phyloP scores from a whole-genome alignment of 2,888 invertebrate genomes.

The Campaea margaritaria region DNA sequence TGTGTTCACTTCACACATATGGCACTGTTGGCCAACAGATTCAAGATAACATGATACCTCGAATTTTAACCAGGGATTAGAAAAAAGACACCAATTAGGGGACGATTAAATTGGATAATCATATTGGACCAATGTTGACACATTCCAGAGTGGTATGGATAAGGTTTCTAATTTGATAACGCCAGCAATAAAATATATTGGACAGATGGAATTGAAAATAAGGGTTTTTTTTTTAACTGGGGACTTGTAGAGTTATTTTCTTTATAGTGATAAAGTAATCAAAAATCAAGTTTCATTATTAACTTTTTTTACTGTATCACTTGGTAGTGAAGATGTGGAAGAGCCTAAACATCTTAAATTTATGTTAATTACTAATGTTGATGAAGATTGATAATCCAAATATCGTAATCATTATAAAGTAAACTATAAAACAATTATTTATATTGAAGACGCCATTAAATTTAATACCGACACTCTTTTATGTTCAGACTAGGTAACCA shows the following conservation, averaged over 20 bases:
- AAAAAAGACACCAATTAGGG: slow-evolving; percentile 66
- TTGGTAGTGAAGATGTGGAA: no score
- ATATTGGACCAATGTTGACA: slow-evolving; percentile 23
- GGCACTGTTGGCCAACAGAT: slow-evolving; percentile 65
- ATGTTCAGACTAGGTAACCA: no score
- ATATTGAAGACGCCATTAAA: no score
- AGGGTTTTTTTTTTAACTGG: not conserved
- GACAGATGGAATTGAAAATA: slow-evolving; percentile 6
- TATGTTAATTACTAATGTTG: no score
- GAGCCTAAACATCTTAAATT: no score
- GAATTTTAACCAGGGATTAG: slow-evolving; percentile 63
- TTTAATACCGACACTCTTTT: no score
- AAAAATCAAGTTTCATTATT: no score
- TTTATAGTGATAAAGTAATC: no score
- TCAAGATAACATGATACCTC: slow-evolving; percentile 66
- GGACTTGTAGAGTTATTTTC: not conserved
- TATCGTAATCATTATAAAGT: no score
- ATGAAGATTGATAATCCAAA: no score
- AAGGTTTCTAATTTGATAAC: slow-evolving; percentile 52
- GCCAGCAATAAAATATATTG: slow-evolving; percentile 8
- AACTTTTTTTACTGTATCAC: no score
- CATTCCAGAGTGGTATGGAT: slow-evolving; percentile 43
- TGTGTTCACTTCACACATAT: slow-evolving; percentile 37
- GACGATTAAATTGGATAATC: slow-evolving; percentile 53
- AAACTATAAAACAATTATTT: no score